Conservation (phyloP, 1,140 invertebrate genomes). For the Aphelinus certus region DNA sequence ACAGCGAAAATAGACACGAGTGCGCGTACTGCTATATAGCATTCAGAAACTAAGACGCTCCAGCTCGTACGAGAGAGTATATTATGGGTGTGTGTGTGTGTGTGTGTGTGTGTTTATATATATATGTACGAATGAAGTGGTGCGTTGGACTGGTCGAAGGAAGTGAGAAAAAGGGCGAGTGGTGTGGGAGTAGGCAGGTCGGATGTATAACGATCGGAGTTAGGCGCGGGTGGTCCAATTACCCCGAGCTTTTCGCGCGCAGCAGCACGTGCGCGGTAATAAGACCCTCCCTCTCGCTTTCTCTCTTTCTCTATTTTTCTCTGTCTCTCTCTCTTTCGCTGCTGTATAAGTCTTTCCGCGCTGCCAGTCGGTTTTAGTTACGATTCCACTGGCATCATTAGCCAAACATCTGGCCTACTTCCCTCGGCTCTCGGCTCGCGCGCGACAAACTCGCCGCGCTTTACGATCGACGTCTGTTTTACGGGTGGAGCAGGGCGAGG, state of each 20-base stretch:
- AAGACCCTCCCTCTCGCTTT: constrained; percentile 50
- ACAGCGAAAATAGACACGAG: too few species aligned
- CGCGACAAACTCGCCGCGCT: too few species aligned
- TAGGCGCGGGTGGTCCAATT: constrained; percentile 60
- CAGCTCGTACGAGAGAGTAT: too few species aligned
- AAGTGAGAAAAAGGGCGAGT: constrained; percentile 23
- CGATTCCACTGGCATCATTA: constrained; percentile 64
- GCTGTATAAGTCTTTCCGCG: too few species aligned
- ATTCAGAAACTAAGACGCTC: too few species aligned
- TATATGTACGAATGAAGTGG: constrained; percentile 13
- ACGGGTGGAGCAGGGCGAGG: too few species aligned
- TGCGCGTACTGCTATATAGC: too few species aligned
- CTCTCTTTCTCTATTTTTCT: constrained; percentile 20
- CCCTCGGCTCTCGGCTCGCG: constrained; percentile 24
- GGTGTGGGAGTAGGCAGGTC: not conserved
- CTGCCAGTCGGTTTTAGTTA: constrained; percentile 51
- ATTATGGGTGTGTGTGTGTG: too few species aligned
- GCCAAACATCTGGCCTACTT: constrained; percentile 61
- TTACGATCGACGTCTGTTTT: too few species aligned
- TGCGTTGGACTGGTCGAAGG: constrained; percentile 7
- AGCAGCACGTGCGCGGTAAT: constrained; percentile 58
- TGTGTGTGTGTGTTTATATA: too few species aligned
- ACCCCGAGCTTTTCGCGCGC: constrained; percentile 47
- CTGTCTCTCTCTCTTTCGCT: constrained; percentile 45
- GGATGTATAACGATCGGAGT: constrained; percentile 39